phyloP scores from a whole-genome alignment of 2,113 vertebrate species.

The Gadus macrocephalus region DNA sequence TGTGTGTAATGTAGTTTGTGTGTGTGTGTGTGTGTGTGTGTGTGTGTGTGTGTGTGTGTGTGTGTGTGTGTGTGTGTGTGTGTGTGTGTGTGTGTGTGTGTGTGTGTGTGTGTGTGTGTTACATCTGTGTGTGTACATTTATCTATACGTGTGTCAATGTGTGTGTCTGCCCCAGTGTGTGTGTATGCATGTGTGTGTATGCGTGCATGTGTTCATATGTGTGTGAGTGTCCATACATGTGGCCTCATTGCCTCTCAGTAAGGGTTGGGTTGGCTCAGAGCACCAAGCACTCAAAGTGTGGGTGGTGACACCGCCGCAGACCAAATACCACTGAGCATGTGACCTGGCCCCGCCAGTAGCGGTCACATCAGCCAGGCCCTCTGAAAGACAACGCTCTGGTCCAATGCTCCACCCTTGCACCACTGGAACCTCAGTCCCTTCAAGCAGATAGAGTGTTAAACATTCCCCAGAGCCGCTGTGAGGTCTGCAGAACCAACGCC shows the following conservation, averaged over 20 bases:
- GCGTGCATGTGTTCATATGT: too few relatives aligned
- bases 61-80: background rate
- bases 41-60: conserved; percentile 5
- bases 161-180: background rate
- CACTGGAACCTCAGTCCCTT: too few relatives aligned
- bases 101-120: conserved; percentile 6
- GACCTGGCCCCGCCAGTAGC: background rate
- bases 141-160: conserved; percentile 7
- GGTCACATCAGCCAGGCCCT: too few relatives aligned
- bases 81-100: conserved; percentile 5
- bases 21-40: background rate
- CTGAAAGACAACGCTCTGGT: too few relatives aligned
- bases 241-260: background rate
- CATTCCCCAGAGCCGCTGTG: too few relatives aligned
- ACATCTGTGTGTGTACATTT: conserved; percentile 1
- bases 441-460: too few relatives aligned
- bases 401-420: too few relatives aligned
- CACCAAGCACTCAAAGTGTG: background rate
- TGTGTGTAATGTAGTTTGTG: background rate
- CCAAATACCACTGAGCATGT: conserved; percentile 1
- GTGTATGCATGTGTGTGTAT: too few relatives aligned
- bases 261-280: background rate
- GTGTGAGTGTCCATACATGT: too few relatives aligned
- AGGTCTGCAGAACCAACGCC: too few relatives aligned
- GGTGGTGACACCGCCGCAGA: background rate